Conservation (phyloP, 2,113 vertebrate genomes). For the Sminthopsis crassicaudata region DNA sequence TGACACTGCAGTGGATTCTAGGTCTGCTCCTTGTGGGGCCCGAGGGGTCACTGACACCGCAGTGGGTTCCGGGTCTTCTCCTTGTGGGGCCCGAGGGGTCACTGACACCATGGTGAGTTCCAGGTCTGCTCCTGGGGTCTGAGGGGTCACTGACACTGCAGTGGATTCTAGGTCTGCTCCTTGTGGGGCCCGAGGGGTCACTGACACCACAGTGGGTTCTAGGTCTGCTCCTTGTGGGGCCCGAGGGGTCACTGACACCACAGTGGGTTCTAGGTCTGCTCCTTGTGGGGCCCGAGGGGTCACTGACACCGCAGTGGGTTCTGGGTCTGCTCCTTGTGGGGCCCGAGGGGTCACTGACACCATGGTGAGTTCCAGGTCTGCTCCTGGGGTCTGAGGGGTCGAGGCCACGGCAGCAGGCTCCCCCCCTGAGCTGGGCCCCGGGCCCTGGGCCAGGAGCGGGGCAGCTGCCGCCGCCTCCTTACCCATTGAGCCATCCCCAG, state of each 20-base stretch:
- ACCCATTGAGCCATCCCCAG: slow-evolving; percentile 10
- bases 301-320: neutral
- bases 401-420: neutral
- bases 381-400: neutral
- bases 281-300: fast-evolving
- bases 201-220: neutral
- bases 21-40: neutral
- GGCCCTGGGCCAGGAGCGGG: neutral
- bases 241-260: too few species aligned
- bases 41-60: too few species aligned
- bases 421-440: neutral
- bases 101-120: neutral
- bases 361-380: neutral
- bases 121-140: neutral
- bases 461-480: neutral
- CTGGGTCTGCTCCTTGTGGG: neutral
- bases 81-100: neutral
- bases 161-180: neutral
- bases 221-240: neutral
- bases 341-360: neutral
- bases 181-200: neutral
- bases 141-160: neutral
- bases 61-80: neutral
- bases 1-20: neutral
- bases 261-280: neutral